Evolutionary conservation across 2,888 invertebrate species (phyloP), one percentile per base, ranked within the genome.

Genomic region (Athalia cordata): DNA sequence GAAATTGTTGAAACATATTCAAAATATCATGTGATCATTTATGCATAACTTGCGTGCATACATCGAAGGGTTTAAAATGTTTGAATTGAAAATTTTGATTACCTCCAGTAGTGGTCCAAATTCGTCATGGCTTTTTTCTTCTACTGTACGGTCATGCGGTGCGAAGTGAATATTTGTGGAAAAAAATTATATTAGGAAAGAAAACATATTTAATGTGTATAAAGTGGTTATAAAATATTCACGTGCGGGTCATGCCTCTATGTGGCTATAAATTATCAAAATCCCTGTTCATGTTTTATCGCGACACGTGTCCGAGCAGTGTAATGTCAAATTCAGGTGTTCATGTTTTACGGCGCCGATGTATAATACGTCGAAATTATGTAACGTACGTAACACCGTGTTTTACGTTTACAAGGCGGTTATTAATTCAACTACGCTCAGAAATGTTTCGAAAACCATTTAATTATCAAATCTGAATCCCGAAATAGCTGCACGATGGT

Each of bases 401-500:
- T 72, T 47, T 45, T 7, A 59, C 15, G n/a, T 57, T 11, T 3
- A 6, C 2, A 64, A 8, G 5, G 9, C 9, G 57, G 8, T 47
- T 72, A 70, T 72, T 57, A 59, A 72, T 72, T 72, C 59, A 45
- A 45, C 7, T 9, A 9, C 15, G 29, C 9, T 0, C 15, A 47
- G 70, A 43, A 43, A 72, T 72, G 47, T 45, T 72, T 59, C 57
- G 3, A 72, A 72, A 72, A 11, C 15, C 15, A 47, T 59, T 72
- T 13, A 57, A 72, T 57, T 72, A 72, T 72, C 57, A 29, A 57
- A 59, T 4, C 5, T 13, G 47, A 4, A n/a, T 72, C 7, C 52
- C 50, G 8, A 9, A 7, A n/a, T 1, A 11, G 55, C 55, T 55
- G 55, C n/a, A n/a, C n/a, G 6, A 55, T 55, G 0, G 9, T 55